Base-by-base conservation (phyloP, 2,113 vertebrate genomes). In the Budorcas taxicolor region DNA sequence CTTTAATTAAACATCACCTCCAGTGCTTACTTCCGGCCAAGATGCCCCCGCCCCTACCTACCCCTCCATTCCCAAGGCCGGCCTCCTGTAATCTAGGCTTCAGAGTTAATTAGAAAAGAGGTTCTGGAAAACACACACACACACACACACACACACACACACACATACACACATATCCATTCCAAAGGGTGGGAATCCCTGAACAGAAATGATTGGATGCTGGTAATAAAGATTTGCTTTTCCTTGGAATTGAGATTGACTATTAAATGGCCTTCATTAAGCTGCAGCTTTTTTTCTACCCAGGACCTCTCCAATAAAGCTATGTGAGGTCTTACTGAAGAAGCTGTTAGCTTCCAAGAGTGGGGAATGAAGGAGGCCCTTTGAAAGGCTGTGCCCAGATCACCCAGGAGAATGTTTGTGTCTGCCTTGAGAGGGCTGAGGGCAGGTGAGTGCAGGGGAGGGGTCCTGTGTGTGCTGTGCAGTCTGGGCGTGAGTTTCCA, bases 1-100 rank as follows among this genome's bases (percentile, higher is more conserved):
- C 96, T 99, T 97, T 99, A 99, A 99, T 99, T 99, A 99, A 99
- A 98, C 98, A 99, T 98, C 98, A 98, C 98, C 98, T 99, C 98
- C 97, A 98, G 97, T 97, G 98, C 98, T 98, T 91, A 97, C 98
- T 98, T 98, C 96, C 40, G 50, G 74, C 90, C 15, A 55, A 97
- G 97, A 97, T 94, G 64, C 96, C 60, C 60, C 60, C 15, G 6
- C n/a, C 1, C n/a, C 36, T 10, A 58, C 71, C 21, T 21, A 6
- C 97, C 94, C 47, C 95, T 97, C 94, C n/a, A 40, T 3, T 50
- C 97, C 71, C 87, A 97, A 97, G 93, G 82, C 95, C 80, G 76
- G 97, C 81, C 83, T 97, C 91, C 95, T 97, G 88, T 93, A 98
- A 97, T 90, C 97, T 80, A 74, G 94, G 96, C 87, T 95, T 96